Evolutionary conservation across 2,888 invertebrate genomes (phyloP).

Genomic region (Herminia tarsipennalis): DNA sequence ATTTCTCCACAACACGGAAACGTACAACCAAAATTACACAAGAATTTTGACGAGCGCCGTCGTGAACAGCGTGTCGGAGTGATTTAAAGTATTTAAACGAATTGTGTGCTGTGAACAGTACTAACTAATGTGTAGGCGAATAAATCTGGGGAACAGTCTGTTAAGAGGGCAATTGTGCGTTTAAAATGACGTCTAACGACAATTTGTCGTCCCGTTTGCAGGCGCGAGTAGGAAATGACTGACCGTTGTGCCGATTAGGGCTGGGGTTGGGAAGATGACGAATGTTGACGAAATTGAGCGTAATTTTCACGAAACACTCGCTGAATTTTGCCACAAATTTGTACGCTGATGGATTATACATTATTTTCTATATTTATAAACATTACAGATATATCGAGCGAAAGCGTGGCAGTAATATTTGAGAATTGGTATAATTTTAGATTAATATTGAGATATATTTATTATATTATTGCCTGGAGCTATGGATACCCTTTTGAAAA

Average conservation of each 20-base stretch:
- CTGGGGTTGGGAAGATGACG: conserved; percentile 9
- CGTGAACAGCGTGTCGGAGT: conserved; percentile 36
- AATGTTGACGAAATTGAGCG: background rate
- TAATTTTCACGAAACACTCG: no score
- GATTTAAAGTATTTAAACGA: conserved; percentile 48
- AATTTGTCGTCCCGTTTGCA: conserved; percentile 48
- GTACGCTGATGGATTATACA: no score
- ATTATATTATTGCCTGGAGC: no score
- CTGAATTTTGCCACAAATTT: no score
- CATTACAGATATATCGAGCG: no score
- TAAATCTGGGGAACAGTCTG: conserved; percentile 54
- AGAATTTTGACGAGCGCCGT: conserved; percentile 38
- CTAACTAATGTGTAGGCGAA: conserved; percentile 49
- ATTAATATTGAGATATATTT: no score
- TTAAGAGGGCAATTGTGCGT: conserved; percentile 55
- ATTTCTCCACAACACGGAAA: conserved; percentile 37
- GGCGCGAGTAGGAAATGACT: conserved; percentile 40
- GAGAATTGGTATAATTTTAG: no score
- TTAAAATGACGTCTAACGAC: conserved; percentile 49
- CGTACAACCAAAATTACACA: conserved; percentile 25
- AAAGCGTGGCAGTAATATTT: no score
- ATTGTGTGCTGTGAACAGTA: conserved; percentile 40
- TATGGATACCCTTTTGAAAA: no score
- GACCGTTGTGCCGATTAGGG: conserved; percentile 30
- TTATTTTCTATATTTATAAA: no score